Evolutionary conservation across 1,140 invertebrate genomes (phyloP).

Genomic region (Vanessa tameamea): DNA sequence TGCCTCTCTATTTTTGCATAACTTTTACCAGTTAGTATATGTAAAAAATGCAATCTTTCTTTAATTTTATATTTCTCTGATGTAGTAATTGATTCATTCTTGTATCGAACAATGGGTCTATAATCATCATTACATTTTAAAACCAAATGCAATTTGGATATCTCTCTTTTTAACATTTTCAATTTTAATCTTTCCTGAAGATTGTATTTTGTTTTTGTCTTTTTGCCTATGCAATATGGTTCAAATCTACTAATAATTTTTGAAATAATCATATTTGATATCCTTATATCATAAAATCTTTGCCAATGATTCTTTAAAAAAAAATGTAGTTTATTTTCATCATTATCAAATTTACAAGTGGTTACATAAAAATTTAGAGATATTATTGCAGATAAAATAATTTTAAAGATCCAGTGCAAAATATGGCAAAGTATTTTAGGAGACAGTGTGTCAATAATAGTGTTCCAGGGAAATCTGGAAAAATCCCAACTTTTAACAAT

Average conservation of each 20-base stretch:
- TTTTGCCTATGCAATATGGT: conserved; percentile 52
- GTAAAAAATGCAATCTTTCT: conserved; percentile 61
- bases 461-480: conserved; percentile 50
- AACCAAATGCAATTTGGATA: conserved; percentile 71
- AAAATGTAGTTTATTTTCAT: conserved; percentile 75
- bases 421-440: conserved; percentile 51
- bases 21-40: conserved; percentile 48
- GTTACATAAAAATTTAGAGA: conserved; percentile 75
- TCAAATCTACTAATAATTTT: conserved; percentile 60
- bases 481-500: conserved; percentile 63
- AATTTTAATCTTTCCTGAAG: conserved; percentile 46
- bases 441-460: conserved; percentile 26
- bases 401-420: conserved; percentile 63
- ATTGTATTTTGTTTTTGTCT: conserved; percentile 47
- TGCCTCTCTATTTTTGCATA: conserved; percentile 54
- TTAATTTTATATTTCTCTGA: conserved; percentile 64
- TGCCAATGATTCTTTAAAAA: conserved; percentile 77
- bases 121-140: conserved; percentile 69
- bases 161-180: conserved; percentile 57
- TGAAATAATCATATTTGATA: conserved; percentile 54
- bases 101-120: conserved; percentile 74
- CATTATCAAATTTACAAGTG: conserved; percentile 68
- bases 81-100: conserved; percentile 50
- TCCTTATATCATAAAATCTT: conserved; percentile 68
- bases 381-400: conserved; percentile 68